Percentiles rank a stretch among this genome's conserved stretches.
Evolutionary conservation across 2,888 invertebrate species (phyloP).

Genomic region (Parapristionchus giblindavisi): DNA sequence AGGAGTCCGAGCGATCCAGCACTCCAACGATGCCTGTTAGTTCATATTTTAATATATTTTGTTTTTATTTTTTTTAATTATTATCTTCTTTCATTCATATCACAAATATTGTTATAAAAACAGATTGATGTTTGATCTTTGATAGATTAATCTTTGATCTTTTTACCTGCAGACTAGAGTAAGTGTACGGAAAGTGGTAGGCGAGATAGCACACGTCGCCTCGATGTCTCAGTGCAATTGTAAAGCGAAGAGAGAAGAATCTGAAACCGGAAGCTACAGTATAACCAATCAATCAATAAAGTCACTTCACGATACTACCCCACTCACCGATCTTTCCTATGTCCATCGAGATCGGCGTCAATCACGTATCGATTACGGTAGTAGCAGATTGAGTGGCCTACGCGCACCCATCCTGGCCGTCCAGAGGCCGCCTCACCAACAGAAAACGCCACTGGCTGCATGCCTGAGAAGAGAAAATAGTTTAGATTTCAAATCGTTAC

Average conservation of each 20-base stretch:
- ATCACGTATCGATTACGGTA: conserved; percentile 77
- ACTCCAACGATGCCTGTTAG: conserved; percentile 48
- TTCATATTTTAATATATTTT: conserved; percentile 53
- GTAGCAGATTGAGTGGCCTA: conserved; percentile 83
- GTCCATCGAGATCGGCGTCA: conserved; percentile 38
- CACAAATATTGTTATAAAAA: too few species aligned
- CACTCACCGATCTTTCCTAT: conserved; percentile 34
- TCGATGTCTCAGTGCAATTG: conserved; percentile 80
- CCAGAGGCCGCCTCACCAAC: conserved; percentile 78
- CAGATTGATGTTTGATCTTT: too few species aligned
- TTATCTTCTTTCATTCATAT: too few species aligned
- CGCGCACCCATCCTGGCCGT: conserved; percentile 77
- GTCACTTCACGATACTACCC: neutral
- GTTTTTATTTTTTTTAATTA: too few species aligned
- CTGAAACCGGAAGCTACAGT: conserved; percentile 41
- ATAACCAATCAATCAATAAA: neutral
- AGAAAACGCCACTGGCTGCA: conserved; percentile 88
- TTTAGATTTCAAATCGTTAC: too few species aligned
- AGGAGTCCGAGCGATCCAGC: conserved; percentile 36
- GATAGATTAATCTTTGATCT: too few species aligned
- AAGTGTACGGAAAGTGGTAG: conserved; percentile 87
- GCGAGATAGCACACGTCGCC: conserved; percentile 85
- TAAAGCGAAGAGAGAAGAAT: conserved; percentile 83
- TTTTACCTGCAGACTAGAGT: conserved; percentile 80
- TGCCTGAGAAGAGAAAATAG: conserved; percentile 75